Conservation (phyloP, 2,888 invertebrate genomes). For the Tetranychus piercei region DNA sequence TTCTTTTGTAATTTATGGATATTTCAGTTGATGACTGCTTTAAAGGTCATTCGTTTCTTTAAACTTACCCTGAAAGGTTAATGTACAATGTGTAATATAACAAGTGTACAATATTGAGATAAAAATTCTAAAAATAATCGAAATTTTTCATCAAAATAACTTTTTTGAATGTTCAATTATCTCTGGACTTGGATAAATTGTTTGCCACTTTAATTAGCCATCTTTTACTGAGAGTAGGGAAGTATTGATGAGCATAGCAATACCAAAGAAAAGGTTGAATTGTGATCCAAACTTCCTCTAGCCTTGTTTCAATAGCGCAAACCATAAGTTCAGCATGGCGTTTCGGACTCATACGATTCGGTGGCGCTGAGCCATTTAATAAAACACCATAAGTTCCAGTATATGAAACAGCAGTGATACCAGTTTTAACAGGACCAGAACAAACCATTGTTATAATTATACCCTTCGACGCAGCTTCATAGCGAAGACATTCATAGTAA, state of each 20-base stretch:
- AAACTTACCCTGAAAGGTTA: too few relatives aligned
- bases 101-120: too few relatives aligned
- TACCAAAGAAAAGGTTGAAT: constrained; percentile 44
- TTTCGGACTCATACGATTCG: constrained; percentile 34
- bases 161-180: background rate
- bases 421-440: constrained; percentile 56
- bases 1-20: too few relatives aligned
- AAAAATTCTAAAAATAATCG: too few relatives aligned
- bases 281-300: constrained; percentile 51
- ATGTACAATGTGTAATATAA: too few relatives aligned
- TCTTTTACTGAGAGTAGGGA: constrained; percentile 26
- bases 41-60: too few relatives aligned
- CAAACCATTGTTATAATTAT: constrained; percentile 49
- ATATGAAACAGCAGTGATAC: constrained; percentile 48
- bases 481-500: constrained; percentile 46
- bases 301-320: constrained; percentile 38
- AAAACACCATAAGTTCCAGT: constrained; percentile 42
- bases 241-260: constrained; percentile 43
- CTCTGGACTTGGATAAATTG: background rate
- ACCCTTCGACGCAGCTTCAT: constrained; percentile 37
- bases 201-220: background rate
- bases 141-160: background rate
- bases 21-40: too few relatives aligned
- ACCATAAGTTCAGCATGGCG: constrained; percentile 39
- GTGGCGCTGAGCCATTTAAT: background rate